Conservation (phyloP, 2,797 vertebrate genomes). For the Bradypodion pumilum region DNA sequence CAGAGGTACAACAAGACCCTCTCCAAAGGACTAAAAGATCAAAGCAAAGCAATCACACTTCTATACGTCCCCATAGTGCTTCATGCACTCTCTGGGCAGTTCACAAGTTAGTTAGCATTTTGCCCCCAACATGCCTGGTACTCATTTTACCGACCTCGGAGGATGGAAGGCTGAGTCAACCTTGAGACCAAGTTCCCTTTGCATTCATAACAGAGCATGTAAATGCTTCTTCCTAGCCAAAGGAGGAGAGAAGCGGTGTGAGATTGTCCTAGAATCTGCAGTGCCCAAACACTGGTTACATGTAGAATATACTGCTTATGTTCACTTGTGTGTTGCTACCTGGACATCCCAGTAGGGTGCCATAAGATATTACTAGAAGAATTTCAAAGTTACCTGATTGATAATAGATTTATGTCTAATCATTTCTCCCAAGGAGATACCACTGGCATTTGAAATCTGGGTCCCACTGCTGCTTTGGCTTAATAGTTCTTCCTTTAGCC, state of each 20-base stretch:
- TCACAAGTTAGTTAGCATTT: too few species aligned
- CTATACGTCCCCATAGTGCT: too few species aligned
- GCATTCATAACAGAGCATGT: background rate
- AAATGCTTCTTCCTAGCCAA: background rate
- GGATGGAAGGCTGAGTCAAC: too few species aligned
- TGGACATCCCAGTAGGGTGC: background rate
- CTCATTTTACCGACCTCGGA: too few species aligned
- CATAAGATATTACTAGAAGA: accelerated
- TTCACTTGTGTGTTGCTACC: background rate
- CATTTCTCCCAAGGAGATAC: slow-evolving; percentile 62
- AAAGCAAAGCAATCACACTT: too few species aligned
- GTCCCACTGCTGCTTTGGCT: slow-evolving; percentile 62
- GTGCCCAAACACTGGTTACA: background rate
- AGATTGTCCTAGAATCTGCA: background rate
- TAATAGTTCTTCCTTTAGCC: slow-evolving; percentile 39
- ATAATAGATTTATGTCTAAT: slow-evolving; percentile 33
- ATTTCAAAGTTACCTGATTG: slow-evolving; percentile 44
- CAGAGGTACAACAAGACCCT: too few species aligned
- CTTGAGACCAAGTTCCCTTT: background rate
- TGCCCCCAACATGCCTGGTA: too few species aligned
- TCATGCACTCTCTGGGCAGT: too few species aligned
- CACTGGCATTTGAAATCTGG: slow-evolving; percentile 45
- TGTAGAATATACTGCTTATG: background rate
- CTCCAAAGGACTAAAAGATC: too few species aligned
- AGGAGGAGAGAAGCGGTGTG: background rate